Percentiles rank a stretch among this genome's conserved stretches.
These are phyloP conservation scores for Drosophila dunni DNA, from an alignment of 1,140 invertebrate genomes.

Conservation along the genomic window DNA sequence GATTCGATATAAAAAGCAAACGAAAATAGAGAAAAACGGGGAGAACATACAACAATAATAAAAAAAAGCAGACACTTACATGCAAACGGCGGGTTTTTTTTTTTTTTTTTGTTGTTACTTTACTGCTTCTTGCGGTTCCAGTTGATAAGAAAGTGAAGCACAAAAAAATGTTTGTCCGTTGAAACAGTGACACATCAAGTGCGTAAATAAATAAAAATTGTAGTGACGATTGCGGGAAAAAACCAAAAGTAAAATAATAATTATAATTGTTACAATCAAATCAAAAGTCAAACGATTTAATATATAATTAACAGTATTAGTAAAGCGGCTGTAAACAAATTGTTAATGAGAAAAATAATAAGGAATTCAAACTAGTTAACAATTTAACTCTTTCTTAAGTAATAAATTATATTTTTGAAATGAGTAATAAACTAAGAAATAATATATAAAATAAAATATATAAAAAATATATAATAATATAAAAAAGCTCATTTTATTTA, in stretches of 20 bases:
- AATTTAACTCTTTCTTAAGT: no score
- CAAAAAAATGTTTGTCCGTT: slow-evolving; percentile 3
- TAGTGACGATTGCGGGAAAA: slow-evolving; percentile 9
- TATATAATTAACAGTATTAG: no score
- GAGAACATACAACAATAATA: slow-evolving; percentile 19
- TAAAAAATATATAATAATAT: no score
- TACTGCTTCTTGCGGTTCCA: neutral
- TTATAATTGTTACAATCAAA: no score
- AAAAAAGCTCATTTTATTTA: no score
- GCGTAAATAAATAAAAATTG: slow-evolving; percentile 4
- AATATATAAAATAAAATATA: no score
- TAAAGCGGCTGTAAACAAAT: no score
- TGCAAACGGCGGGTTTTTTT: slow-evolving; percentile 16
- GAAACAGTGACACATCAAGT: slow-evolving; percentile 12
- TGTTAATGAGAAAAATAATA: no score
- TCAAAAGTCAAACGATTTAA: no score
- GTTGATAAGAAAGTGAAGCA: slow-evolving; percentile 21
- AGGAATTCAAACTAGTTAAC: no score
- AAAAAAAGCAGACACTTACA: slow-evolving; percentile 34
- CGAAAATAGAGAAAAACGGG: slow-evolving; percentile 47
- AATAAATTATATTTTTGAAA: no score
- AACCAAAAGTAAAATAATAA: neutral
- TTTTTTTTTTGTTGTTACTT: slow-evolving; percentile 15
- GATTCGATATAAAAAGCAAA: slow-evolving; percentile 38
- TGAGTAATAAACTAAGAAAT: no score